A percentile compares a stretch with the other conserved stretches of the same genome.
These are phyloP conservation scores for Zaprionus taronus DNA, from an alignment of 1,140 invertebrate species.

Conservation along the genomic window DNA sequence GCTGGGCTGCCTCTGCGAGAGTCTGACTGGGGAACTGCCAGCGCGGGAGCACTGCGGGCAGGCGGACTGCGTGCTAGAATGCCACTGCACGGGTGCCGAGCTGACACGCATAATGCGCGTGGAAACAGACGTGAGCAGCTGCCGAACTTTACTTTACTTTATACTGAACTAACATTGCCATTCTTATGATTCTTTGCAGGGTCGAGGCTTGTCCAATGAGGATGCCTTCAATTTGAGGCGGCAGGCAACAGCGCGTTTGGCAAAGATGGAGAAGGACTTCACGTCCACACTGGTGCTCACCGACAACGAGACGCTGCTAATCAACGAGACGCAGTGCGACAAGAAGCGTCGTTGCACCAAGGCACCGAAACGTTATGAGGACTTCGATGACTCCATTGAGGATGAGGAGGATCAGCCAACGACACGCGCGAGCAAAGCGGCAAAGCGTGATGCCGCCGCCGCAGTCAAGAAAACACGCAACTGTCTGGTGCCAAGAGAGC, in stretches of 20 bases:
- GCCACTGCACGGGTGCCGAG: constrained; percentile 59
- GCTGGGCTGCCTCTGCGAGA: constrained; percentile 77
- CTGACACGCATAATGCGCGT: constrained; percentile 68
- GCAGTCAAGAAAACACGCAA: background rate
- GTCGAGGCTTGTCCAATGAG: constrained; percentile 73
- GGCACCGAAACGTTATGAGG: constrained; percentile 78
- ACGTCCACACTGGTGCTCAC: constrained; percentile 79
- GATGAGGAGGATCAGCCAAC: constrained; percentile 37
- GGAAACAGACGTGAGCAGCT: constrained; percentile 63
- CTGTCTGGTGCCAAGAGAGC: constrained; percentile 14
- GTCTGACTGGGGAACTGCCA: constrained; percentile 55
- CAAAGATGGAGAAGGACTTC: constrained; percentile 83
- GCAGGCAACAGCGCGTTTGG: constrained; percentile 75
- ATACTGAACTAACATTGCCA: background rate
- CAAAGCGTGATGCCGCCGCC: constrained; percentile 8
- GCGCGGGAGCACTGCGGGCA: constrained; percentile 69
- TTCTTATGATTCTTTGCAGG: constrained; percentile 53
- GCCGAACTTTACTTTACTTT: constrained; percentile 9
- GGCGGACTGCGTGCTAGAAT: constrained; percentile 67
- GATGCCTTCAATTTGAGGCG: constrained; percentile 76
- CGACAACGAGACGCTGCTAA: constrained; percentile 76
- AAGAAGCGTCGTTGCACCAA: constrained; percentile 80
- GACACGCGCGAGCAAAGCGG: background rate
- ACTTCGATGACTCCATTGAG: constrained; percentile 71
- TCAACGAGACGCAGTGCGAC: constrained; percentile 78